These are phyloP conservation scores for Aurelia aurita complex sp. Pacific DNA, from an alignment of 30 jellyfish, hydroid and myxozoan species.

Conservation along the genomic window DNA sequence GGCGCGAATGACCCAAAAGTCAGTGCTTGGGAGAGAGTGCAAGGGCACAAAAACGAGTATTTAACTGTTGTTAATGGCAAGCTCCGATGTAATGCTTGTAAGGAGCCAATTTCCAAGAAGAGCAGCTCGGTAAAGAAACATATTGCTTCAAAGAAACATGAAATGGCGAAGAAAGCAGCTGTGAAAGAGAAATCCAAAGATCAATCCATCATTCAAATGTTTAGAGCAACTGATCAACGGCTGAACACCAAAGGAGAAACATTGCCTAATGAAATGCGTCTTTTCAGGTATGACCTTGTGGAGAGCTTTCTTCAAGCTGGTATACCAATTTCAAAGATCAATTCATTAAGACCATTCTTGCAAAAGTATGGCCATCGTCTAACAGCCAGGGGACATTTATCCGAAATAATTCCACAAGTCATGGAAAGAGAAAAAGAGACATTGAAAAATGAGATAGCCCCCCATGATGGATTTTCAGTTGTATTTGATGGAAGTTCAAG, in stretches of 20 bases:
- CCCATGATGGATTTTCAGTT: neutral
- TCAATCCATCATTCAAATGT: conserved; percentile 8
- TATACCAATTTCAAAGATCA: too few species aligned
- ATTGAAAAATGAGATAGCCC: neutral
- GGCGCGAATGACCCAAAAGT: conserved; percentile 1
- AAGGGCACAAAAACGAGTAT: neutral
- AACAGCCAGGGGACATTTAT: neutral
- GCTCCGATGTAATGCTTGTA: conserved; percentile 1
- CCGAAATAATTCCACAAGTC: neutral
- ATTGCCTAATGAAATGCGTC: neutral
- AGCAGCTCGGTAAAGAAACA: neutral
- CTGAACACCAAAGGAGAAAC: conserved; percentile 2
- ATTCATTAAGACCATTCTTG: too few species aligned
- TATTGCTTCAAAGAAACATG: neutral
- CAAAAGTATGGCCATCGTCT: too few species aligned
- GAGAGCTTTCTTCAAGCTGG: too few species aligned
- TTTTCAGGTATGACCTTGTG: too few species aligned
- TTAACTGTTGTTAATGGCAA: neutral
- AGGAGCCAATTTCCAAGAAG: neutral
- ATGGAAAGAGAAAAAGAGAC: neutral
- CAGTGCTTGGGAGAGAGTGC: conserved; percentile 9
- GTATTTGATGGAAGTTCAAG: conserved; percentile 2
- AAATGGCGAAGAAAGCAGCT: neutral
- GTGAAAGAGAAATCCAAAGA: neutral
- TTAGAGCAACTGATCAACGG: neutral